Conservation (phyloP, 2,888 invertebrate genomes). For the Polyommatus icarus region DNA sequence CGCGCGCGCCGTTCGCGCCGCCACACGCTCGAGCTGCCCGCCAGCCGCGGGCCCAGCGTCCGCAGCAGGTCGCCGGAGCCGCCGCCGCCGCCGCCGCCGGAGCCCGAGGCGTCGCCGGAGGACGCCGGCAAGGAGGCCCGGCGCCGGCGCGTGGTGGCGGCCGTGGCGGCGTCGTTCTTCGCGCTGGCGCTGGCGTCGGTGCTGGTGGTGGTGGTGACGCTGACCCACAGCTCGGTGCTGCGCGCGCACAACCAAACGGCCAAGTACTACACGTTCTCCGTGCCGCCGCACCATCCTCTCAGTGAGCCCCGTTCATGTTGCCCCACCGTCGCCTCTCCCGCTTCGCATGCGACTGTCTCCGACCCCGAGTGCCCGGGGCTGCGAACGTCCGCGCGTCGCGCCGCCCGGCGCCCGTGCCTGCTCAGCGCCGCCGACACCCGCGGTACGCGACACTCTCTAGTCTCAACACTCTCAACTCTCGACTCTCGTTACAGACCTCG, state of each 20-base stretch:
- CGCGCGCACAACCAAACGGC: conserved; percentile 83
- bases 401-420: conserved; percentile 47
- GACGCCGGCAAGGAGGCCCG: conserved; percentile 84
- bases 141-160: conserved; percentile 85
- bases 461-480: conserved; percentile 51
- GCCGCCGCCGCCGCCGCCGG: conserved; percentile 57
- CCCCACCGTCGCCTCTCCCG: conserved; percentile 80
- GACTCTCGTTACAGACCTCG: conserved; percentile 38
- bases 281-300: conserved; percentile 81
- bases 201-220: conserved; percentile 88
- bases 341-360: conserved; percentile 80
- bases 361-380: conserved; percentile 77
- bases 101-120: conserved; percentile 71
- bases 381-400: conserved; percentile 72
- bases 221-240: conserved; percentile 85
- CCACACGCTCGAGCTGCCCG: conserved; percentile 70
- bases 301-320: conserved; percentile 82
- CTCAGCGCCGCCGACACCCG: conserved; percentile 60
- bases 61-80: conserved; percentile 73
- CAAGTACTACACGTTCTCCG: conserved; percentile 84
- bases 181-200: conserved; percentile 87
- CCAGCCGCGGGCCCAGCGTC: conserved; percentile 71
- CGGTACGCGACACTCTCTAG: conserved; percentile 69
- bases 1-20: conserved; percentile 72
- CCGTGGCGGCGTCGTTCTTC: conserved; percentile 86